Conservation (phyloP, 2,797 vertebrate species). For the Pelodytes ibericus region DNA sequence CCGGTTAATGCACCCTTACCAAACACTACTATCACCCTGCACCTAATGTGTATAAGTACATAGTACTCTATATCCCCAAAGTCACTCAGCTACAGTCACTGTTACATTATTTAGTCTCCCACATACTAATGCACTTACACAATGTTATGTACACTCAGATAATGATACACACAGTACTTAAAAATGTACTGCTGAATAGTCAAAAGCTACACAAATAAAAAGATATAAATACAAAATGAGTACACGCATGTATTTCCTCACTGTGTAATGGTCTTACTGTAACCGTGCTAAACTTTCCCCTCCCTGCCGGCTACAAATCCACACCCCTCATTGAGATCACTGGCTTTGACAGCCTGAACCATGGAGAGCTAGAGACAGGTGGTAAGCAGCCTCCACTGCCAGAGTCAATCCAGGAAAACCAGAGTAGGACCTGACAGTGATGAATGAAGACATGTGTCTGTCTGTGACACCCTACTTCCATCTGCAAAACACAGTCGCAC, state of each 20-base stretch:
- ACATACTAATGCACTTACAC: not conserved
- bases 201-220: not conserved
- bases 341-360: slow-evolving; percentile 15
- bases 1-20: not conserved
- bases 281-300: no score
- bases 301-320: slow-evolving; percentile 10
- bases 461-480: slow-evolving; percentile 13
- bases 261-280: not conserved
- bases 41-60: not conserved
- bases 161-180: not conserved
- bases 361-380: slow-evolving; percentile 25
- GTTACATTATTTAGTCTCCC: not conserved
- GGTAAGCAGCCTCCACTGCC: slow-evolving; percentile 31
- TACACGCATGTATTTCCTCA: slow-evolving; percentile 17
- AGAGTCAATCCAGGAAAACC: slow-evolving; percentile 15
- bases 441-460: slow-evolving; percentile 41
- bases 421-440: slow-evolving; percentile 31
- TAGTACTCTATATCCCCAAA: not conserved
- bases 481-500: slow-evolving; percentile 4
- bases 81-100: not conserved
- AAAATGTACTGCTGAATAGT: not conserved
- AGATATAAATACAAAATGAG: not conserved
- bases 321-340: slow-evolving; percentile 26
- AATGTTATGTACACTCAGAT: not conserved
- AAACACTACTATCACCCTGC: not conserved